Percentiles rank a stretch among this genome's conserved stretches.
Evolutionary conservation across 2,797 vertebrate genomes (phyloP).

Genomic region (Chloroceryle inda): DNA sequence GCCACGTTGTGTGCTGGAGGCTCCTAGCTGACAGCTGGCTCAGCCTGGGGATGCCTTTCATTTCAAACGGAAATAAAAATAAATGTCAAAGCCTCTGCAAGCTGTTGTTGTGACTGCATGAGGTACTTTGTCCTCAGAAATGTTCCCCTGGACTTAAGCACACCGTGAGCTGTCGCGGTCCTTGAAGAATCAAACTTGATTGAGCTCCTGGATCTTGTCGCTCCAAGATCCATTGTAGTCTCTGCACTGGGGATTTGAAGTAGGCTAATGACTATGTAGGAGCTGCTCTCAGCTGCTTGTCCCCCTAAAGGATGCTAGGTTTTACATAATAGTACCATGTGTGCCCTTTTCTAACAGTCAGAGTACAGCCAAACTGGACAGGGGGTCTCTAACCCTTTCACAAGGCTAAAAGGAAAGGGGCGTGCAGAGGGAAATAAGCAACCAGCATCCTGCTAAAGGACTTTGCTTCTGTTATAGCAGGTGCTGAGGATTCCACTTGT

Average conservation of each 20-base stretch:
- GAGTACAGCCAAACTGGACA: background rate
- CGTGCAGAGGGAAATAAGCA: background rate
- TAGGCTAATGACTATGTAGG: background rate
- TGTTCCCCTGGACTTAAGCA: background rate
- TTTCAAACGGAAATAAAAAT: background rate
- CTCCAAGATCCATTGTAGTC: fast-evolving
- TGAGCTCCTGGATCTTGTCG: background rate
- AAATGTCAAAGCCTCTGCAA: background rate
- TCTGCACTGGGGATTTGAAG: background rate
- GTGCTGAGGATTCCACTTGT: background rate
- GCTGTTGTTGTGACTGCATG: background rate
- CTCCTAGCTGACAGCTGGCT: conserved; percentile 29
- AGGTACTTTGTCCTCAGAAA: background rate
- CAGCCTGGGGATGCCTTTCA: conserved; percentile 30
- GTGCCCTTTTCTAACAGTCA: background rate
- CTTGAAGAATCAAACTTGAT: background rate
- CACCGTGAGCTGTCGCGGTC: background rate
- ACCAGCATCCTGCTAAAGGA: background rate
- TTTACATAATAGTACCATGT: background rate
- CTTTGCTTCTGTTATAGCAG: fast-evolving
- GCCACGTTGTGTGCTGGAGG: background rate
- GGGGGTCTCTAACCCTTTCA: background rate
- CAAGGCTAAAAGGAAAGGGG: background rate
- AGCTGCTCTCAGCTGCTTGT: background rate
- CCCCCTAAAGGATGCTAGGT: background rate